Evolutionary conservation across 2,797 vertebrate genomes (phyloP).

Genomic region (Novumbra hubbsi): DNA sequence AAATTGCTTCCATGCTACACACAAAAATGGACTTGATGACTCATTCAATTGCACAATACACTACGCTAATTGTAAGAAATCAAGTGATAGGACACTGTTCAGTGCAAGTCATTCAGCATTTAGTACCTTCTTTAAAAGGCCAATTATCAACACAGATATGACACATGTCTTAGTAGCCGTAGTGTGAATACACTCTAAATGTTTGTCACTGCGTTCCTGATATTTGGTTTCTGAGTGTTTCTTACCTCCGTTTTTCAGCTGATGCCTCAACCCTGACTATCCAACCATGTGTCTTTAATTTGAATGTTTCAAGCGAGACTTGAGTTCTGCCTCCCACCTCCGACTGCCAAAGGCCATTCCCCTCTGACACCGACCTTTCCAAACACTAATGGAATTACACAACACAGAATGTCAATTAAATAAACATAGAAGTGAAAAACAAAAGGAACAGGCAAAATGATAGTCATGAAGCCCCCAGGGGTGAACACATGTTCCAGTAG

Average conservation of each 20-base stretch:
- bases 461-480: conserved; percentile 68
- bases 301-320: not conserved
- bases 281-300: not conserved
- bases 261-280: not conserved
- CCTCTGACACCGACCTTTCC: conserved; percentile 71
- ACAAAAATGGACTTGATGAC: not conserved
- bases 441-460: conserved; percentile 63
- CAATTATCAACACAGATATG: not conserved
- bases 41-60: not conserved
- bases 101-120: not conserved
- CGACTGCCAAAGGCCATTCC: conserved; percentile 58
- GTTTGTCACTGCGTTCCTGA: not conserved
- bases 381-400: conserved; percentile 69
- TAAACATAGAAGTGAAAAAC: conserved; percentile 64
- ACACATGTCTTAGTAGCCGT: too few species aligned
- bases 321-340: conserved; percentile 24
- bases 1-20: not conserved
- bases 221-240: not conserved
- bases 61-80: not conserved
- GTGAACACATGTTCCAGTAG: conserved; percentile 70
- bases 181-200: too few species aligned
- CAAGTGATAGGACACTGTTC: not conserved
- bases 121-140: not conserved
- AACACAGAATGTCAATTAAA: conserved; percentile 70
- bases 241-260: not conserved